A percentile compares a stretch with the other conserved stretches of the same genome.
Evolutionary conservation across 1,140 invertebrate species (phyloP).

Genomic region (Polypedilum pembai): DNA sequence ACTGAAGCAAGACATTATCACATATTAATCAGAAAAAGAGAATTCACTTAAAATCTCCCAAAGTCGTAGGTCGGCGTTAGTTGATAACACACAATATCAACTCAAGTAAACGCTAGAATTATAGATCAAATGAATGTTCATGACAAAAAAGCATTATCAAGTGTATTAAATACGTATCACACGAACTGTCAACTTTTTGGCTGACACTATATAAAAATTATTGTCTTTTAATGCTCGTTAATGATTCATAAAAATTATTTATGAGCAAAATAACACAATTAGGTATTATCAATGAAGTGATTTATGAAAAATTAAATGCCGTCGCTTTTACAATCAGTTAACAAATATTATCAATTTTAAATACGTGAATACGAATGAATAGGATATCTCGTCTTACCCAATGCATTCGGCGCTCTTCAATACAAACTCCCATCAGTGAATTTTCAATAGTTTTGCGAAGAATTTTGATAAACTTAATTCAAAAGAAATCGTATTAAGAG

Average conservation of each 20-base stretch:
- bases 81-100: background rate
- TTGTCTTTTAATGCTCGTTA: no score
- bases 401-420: constrained; percentile 45
- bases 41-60: background rate
- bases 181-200: no score
- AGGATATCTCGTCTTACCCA: constrained; percentile 39
- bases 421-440: constrained; percentile 42
- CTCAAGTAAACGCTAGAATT: background rate
- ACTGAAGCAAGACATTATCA: background rate
- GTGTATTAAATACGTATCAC: no score
- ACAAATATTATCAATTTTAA: no score
- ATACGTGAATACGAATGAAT: no score
- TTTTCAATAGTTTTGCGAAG: constrained; percentile 7
- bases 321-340: no score
- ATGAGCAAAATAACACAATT: no score
- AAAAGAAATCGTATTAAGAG: background rate
- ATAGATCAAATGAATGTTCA: background rate
- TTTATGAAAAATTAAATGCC: no score
- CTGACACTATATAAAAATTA: no score
- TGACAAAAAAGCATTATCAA: background rate
- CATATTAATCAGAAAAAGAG: background rate
- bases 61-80: background rate
- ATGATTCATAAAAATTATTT: no score
- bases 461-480: background rate
- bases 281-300: no score